Base-by-base conservation (phyloP, 2,797 vertebrate genomes). In the Coregonus suidteri region DNA sequence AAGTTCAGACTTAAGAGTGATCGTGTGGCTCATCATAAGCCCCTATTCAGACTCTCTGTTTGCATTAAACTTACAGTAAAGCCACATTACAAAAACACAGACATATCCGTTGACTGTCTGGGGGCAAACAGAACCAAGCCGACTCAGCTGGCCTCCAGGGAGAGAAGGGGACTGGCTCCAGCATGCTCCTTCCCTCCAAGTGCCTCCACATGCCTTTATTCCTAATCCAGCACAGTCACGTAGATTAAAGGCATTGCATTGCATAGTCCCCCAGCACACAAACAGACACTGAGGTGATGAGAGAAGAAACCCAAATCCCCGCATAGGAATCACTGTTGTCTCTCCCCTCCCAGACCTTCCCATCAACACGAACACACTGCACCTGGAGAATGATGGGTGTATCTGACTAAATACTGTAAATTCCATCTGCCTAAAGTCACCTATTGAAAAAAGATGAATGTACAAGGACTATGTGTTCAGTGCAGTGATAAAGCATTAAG, bases 231-330 rank as follows among this genome's bases (percentile, higher is more conserved):
- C 91, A 90, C 92, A 93, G 93, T 89, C 86, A 79, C 82, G 84
- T 90, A 94, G 94, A 94, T 95, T 94, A 95, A 90, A 91, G 84
- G 91, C 91, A 92, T 95, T 93, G 91, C 94, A 90, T 92, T 93
- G 92, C 91, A 91, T 89, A 91, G 41, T 47, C 41, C 41, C 41
- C 41, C 41, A 47, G 35, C 89, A 88, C 47, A 71, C 70, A 71
- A 7, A 51, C 70, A 31, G 9, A 71, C 47, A 18, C 87, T 80
- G 89, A 86, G 79, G 92, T 88, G 94, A 91, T 89, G 94, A 95
- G 87, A 94, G 94, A 95, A 74, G 88, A 84, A 87, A 83, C 84
- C 83, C 41, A 47, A 47, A 47, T 47, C 41, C 41, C 41, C 0
- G 41, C 41, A 47, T 47, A 47, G 41, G 41, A 47, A 47, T 47